Evolutionary conservation across 1,140 invertebrate species (phyloP), one percentile per base, ranked within the genome.

Genomic region (Eriocheir sinensis): DNA sequence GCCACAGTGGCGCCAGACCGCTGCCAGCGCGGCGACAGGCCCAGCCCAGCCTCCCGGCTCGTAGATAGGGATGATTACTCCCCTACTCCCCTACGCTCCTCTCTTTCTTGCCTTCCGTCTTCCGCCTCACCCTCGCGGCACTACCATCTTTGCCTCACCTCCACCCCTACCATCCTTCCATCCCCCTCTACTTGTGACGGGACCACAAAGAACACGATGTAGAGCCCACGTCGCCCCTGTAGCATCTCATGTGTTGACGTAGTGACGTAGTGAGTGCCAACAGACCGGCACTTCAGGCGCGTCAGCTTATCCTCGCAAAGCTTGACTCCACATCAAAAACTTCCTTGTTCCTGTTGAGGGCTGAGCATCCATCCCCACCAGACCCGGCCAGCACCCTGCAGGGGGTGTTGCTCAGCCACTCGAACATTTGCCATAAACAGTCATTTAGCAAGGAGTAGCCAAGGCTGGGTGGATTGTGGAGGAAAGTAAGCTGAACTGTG

Each of bases 21-120:
- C 88, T 89, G 88, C 88, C 88, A 89, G 41, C 88, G 30, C 44
- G 88, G 88, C 88, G 88, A 89, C 88, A 40, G 88, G 41, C 21
- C 85, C 41, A n/a, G 41, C 41, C 88, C 41, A 36, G n/a, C 86
- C 86, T 44, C 40, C 83, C 83, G 4, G 83, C 30, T 44, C 38
- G 27, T 30, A 88, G 36, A 38, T 88, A 38, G 38, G 34, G 36
- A 38, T 40, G 85, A 41, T 41, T 40, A 88, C 34, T 41, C 38
- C 85, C 36, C 40, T 12, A 8, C 40, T 40, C 34, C 85, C 4
- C 21, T 34, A 30, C 21, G 3, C 34, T 36, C 83, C 80, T 30
- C 80, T n/a, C 21, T n/a, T n/a, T n/a, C 60, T 8, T 53, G 0
- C 85, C 85, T 41, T 15, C 36, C 17, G 36, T 40, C 32, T 30